Evolutionary conservation across 2,113 vertebrate species (phyloP).

Genomic region (Coregonus clupeaformis): DNA sequence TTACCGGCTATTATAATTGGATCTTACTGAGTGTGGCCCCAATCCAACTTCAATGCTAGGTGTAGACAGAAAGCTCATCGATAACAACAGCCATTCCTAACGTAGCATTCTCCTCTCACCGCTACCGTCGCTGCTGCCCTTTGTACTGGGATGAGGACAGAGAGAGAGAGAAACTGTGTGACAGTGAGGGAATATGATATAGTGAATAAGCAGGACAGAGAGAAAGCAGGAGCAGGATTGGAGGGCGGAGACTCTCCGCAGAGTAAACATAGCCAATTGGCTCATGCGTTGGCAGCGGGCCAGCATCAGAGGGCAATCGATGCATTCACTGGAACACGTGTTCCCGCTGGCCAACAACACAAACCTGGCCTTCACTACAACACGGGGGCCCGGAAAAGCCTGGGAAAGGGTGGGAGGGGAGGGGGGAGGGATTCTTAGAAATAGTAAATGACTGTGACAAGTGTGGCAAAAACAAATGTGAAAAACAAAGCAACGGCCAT

Average conservation of each 20-base stretch:
- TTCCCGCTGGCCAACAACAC: constrained; percentile 41
- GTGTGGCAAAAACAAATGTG: constrained; percentile 28
- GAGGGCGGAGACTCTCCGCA: constrained; percentile 8
- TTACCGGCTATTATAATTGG: no score
- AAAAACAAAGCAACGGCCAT: constrained; percentile 20
- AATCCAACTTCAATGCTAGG: not conserved
- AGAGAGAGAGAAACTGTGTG: constrained; percentile 1
- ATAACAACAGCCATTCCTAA: not conserved
- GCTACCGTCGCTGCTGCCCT: not conserved
- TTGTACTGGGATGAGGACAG: not conserved
- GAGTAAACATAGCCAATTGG: constrained; percentile 39
- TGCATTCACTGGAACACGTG: constrained; percentile 49
- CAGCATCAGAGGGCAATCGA: constrained; percentile 35
- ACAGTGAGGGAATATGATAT: not conserved
- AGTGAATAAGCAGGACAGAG: not conserved
- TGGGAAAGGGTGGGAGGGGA: not conserved
- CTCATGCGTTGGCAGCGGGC: constrained; percentile 22
- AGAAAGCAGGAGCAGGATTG: not conserved
- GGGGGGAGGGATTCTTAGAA: constrained; percentile 53
- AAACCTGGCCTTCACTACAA: constrained; percentile 27
- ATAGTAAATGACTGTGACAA: constrained; percentile 50
- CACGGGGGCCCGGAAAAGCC: not conserved
- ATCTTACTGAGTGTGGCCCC: not conserved
- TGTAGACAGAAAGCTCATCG: not conserved
- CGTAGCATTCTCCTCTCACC: not conserved